These are phyloP conservation scores for Ondatra zibethicus DNA, from an alignment of 2,113 vertebrate genomes.

Conservation along the genomic window DNA sequence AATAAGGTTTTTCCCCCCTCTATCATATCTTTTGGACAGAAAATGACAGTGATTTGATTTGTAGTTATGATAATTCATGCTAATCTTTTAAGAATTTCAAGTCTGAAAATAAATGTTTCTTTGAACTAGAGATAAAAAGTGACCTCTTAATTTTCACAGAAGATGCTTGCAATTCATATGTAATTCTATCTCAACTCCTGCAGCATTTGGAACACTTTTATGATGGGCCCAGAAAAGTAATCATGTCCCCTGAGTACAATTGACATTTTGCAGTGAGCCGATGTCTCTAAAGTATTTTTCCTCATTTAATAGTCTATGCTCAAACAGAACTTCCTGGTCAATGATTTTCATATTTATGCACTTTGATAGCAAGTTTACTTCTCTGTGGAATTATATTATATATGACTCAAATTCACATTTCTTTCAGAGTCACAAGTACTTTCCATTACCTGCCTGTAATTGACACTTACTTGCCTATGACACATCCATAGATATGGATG, in stretches of 20 bases:
- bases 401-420: neutral
- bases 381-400: neutral
- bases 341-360: neutral
- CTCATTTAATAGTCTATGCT: neutral
- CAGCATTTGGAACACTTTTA: neutral
- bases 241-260: neutral
- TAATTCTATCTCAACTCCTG: neutral
- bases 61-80: neutral
- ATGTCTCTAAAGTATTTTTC: neutral
- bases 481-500: too few relatives aligned
- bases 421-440: neutral
- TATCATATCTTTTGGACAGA: neutral
- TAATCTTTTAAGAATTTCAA: slow-evolving; percentile 43
- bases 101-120: slow-evolving; percentile 27
- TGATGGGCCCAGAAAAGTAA: neutral
- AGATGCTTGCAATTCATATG: neutral
- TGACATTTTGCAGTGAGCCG: slow-evolving; percentile 10
- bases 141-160: neutral
- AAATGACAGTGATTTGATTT: neutral
- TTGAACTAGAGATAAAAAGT: neutral
- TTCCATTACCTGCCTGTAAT: neutral
- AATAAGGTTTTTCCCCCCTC: neutral
- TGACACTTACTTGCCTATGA: neutral
- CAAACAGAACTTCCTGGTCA: neutral
- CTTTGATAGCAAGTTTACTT: neutral